Conservation (phyloP, 2,888 invertebrate genomes). For the Loripinus fragilis region DNA sequence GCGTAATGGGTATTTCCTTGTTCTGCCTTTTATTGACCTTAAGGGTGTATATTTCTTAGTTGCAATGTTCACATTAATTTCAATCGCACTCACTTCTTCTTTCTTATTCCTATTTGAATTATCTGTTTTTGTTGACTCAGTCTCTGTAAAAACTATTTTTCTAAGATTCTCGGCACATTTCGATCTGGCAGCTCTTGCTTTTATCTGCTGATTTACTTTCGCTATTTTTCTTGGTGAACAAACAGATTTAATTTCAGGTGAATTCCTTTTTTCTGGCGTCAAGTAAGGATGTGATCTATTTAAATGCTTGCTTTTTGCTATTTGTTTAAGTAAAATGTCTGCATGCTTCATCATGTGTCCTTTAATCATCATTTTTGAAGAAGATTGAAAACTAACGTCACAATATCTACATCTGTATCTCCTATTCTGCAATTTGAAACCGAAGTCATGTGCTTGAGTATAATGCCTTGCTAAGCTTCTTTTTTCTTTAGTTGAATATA, state of each 20-base stretch:
- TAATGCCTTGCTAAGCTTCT: constrained; percentile 36
- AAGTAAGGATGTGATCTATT: neutral
- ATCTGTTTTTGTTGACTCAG: neutral
- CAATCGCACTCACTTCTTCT: no score
- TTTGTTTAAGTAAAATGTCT: constrained; percentile 20
- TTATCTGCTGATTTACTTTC: constrained; percentile 41
- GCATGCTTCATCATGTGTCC: constrained; percentile 37
- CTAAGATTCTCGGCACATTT: constrained; percentile 56
- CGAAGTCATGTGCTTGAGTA: constrained; percentile 46
- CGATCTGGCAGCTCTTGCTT: constrained; percentile 45
- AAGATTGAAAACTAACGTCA: constrained; percentile 22
- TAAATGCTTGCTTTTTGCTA: constrained; percentile 22
- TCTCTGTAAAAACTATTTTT: constrained; percentile 21
- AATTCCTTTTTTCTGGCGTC: neutral
- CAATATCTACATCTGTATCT: constrained; percentile 41
- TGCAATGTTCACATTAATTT: no score
- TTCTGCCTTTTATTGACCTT: constrained; percentile 15
- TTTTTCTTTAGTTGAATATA: neutral
- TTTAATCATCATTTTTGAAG: constrained; percentile 27
- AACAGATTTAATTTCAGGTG: neutral
- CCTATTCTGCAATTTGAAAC: constrained; percentile 30
- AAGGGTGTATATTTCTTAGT: no score
- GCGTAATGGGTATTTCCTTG: constrained; percentile 17
- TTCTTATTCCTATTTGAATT: no score
- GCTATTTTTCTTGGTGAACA: constrained; percentile 3